Evolutionary conservation across 2,888 invertebrate genomes (phyloP).

Genomic region (Hirtodrosophila histrioides): DNA sequence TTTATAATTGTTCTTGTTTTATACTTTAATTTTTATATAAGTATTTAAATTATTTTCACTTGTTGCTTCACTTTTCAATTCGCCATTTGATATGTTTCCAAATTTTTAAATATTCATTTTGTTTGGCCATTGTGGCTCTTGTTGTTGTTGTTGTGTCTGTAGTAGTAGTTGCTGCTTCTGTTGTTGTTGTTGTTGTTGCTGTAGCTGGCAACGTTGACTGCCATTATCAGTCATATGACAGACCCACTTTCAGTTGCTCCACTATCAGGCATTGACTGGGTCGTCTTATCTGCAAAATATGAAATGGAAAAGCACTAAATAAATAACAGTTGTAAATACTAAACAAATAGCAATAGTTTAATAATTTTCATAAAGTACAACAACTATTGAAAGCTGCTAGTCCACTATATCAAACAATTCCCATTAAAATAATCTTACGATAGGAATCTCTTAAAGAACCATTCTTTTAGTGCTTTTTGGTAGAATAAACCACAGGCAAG

Average conservation of each 20-base stretch:
- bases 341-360: slow-evolving; percentile 26
- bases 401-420: too few relatives aligned
- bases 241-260: slow-evolving; percentile 54
- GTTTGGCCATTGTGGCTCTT: slow-evolving; percentile 75
- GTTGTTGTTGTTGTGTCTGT: slow-evolving; percentile 12
- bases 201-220: slow-evolving; percentile 27
- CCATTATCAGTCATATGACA: slow-evolving; percentile 66
- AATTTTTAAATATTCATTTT: slow-evolving; percentile 86
- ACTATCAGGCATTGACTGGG: slow-evolving; percentile 64
- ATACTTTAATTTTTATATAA: slow-evolving; percentile 10
- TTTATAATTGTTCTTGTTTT: slow-evolving; percentile 10
- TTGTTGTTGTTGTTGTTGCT: slow-evolving; percentile 25
- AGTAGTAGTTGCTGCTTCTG: slow-evolving; percentile 13
- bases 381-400: neutral
- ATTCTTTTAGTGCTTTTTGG: too few relatives aligned
- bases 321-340: slow-evolving; percentile 30
- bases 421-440: too few relatives aligned
- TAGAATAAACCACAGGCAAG: too few relatives aligned
- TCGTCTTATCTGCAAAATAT: slow-evolving; percentile 50
- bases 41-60: slow-evolving; percentile 19
- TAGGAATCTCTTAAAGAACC: too few relatives aligned
- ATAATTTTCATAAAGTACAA: neutral
- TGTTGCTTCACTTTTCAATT: slow-evolving; percentile 61
- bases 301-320: slow-evolving; percentile 36
- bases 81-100: slow-evolving; percentile 94